Percentiles rank a stretch among this genome's conserved stretches.
phyloP scores from a whole-genome alignment of 1,140 invertebrate species.

The Drosophila rufa region DNA sequence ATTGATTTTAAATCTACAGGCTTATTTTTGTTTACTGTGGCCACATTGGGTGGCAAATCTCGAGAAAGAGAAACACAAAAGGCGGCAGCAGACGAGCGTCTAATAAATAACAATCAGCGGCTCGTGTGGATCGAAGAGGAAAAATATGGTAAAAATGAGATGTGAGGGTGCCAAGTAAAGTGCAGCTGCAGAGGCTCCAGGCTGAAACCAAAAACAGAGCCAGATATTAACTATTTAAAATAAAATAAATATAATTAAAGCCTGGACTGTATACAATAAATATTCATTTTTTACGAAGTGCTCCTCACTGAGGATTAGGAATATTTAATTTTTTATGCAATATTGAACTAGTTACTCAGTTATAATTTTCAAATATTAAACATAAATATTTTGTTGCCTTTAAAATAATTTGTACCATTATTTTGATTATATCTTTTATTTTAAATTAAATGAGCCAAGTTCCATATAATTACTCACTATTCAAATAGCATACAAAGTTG shows the following conservation, averaged over 20 bases:
- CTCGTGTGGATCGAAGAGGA: background rate
- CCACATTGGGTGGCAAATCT: conserved; percentile 30
- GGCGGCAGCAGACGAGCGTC: conserved; percentile 42
- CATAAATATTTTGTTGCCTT: too few relatives aligned
- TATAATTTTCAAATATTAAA: too few relatives aligned
- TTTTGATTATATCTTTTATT: background rate
- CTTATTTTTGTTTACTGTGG: background rate
- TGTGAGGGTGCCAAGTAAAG: conserved; percentile 28
- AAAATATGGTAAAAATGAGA: background rate
- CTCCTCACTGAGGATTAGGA: too few relatives aligned
- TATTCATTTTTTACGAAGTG: too few relatives aligned
- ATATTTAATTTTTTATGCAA: too few relatives aligned
- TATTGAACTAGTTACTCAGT: too few relatives aligned
- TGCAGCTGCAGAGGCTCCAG: conserved; percentile 43
- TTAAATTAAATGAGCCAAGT: background rate
- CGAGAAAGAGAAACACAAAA: conserved; percentile 3
- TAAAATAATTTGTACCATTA: background rate
- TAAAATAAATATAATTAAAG: too few relatives aligned
- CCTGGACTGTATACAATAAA: too few relatives aligned
- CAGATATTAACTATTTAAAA: background rate
- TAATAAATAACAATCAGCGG: conserved; percentile 43
- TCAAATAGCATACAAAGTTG: background rate
- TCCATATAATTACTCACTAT: background rate
- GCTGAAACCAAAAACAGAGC: too few relatives aligned
- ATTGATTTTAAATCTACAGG: background rate